A percentile compares a stretch with the other conserved stretches of the same genome.
Evolutionary conservation across 2,113 vertebrate genomes (phyloP).

Genomic region (Etheostoma cragini): DNA sequence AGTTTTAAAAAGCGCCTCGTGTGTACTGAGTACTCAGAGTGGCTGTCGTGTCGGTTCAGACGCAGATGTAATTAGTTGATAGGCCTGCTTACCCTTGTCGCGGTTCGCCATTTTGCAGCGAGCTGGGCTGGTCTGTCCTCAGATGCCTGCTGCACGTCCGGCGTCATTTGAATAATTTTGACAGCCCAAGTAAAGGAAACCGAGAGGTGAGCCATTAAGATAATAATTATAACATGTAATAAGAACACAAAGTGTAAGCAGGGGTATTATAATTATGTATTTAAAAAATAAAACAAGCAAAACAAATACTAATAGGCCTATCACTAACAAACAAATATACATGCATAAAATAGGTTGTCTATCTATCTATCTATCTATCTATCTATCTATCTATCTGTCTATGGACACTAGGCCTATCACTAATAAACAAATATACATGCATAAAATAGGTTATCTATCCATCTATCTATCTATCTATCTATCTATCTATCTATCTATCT

Average conservation of each 20-base stretch:
- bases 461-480: no score
- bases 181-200: slow-evolving; percentile 17
- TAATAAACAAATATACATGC: no score
- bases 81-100: slow-evolving; percentile 79
- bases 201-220: neutral
- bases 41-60: rapidly evolving
- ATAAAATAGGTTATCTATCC: no score
- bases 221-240: no score
- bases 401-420: no score
- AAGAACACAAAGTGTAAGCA: no score
- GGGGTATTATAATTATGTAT: neutral
- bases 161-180: slow-evolving; percentile 58
- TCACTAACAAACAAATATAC: neutral
- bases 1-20: rapidly evolving
- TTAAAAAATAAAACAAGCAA: neutral
- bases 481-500: no score
- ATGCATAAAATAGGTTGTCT: no score
- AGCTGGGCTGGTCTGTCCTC: slow-evolving; percentile 41
- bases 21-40: rapidly evolving
- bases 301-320: neutral
- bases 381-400: no score
- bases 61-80: neutral
- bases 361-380: no score
- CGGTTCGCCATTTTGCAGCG: slow-evolving; percentile 84
- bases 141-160: slow-evolving; percentile 45